Conservation (phyloP, 2,888 invertebrate genomes). For the Terebella lapidaria region DNA sequence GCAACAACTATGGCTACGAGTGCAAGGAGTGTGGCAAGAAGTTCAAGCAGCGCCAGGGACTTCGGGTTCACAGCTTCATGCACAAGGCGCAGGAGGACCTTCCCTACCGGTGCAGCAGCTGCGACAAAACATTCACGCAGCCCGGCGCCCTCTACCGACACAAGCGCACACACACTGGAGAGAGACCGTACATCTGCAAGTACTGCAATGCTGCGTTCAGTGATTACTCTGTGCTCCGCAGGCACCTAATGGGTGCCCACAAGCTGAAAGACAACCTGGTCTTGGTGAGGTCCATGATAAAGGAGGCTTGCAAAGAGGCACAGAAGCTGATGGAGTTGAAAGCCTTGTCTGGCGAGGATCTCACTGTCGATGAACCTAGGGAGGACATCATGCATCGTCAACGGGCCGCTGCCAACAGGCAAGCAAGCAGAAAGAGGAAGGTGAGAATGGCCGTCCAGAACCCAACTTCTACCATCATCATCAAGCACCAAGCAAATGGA, state of each 20-base stretch:
- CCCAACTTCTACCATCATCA: too few species aligned
- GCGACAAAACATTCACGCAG: slow-evolving; percentile 14
- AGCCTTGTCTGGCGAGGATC: too few species aligned
- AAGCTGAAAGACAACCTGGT: slow-evolving; percentile 9
- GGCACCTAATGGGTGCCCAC: slow-evolving; percentile 15
- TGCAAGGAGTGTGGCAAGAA: slow-evolving; percentile 11
- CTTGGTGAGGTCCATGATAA: too few species aligned
- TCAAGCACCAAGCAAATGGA: too few species aligned
- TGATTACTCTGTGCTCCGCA: slow-evolving; percentile 13
- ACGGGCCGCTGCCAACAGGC: too few species aligned
- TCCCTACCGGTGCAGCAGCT: slow-evolving; percentile 9
- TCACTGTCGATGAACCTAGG: too few species aligned
- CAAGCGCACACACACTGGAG: slow-evolving; percentile 12
- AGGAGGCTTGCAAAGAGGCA: too few species aligned
- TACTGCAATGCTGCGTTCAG: slow-evolving; percentile 10
- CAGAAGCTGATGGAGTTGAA: too few species aligned
- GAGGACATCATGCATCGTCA: too few species aligned
- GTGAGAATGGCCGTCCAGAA: too few species aligned
- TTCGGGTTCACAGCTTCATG: slow-evolving; percentile 6
- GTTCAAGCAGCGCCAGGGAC: slow-evolving; percentile 8
- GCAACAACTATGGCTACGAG: not conserved
- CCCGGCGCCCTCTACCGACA: slow-evolving; percentile 9
- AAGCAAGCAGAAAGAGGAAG: too few species aligned
- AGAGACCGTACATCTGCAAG: slow-evolving; percentile 12
- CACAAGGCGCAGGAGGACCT: not conserved